Percentiles rank a stretch among this genome's conserved stretches.
phyloP scores from a whole-genome alignment of 2,113 vertebrate genomes.

The Anguilla rostrata region DNA sequence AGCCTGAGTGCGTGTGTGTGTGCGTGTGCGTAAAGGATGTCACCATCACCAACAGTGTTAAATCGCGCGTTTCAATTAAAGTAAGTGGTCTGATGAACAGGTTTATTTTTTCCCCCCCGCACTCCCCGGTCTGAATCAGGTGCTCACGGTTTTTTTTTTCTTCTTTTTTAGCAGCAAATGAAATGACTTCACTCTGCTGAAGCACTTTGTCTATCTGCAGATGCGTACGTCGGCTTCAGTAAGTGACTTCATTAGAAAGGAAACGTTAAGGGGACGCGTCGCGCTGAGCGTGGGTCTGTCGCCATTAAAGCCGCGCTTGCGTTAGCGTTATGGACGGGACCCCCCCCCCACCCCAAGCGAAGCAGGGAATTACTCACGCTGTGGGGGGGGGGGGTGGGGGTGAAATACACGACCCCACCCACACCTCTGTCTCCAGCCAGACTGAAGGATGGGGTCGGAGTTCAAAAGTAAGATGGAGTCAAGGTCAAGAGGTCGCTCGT shows the following conservation, averaged over 20 bases:
- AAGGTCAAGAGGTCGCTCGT: not conserved
- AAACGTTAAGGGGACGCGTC: not conserved
- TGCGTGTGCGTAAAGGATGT: not conserved
- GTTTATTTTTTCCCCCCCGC: not conserved
- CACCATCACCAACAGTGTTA: not conserved
- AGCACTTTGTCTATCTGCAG: not conserved
- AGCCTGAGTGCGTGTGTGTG: no score
- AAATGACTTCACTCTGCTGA: not conserved
- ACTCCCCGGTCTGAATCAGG: not conserved
- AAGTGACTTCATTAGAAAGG: not conserved
- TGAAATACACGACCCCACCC: not conserved
- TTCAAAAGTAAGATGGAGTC: not conserved
- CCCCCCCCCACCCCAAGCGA: not conserved
- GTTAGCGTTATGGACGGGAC: not conserved
- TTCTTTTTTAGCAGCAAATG: not conserved
- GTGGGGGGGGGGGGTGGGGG: not conserved
- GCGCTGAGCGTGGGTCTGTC: not conserved
- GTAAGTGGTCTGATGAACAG: not conserved
- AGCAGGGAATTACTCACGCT: not conserved
- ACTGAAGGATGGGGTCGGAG: not conserved
- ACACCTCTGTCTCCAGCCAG: not conserved
- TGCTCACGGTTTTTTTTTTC: not conserved
- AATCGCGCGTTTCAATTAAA: conserved; percentile 11
- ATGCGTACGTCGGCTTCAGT: not conserved
- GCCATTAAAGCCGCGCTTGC: not conserved